Conservation (phyloP, 2,888 invertebrate genomes). For the Argyresthia goedartella region DNA sequence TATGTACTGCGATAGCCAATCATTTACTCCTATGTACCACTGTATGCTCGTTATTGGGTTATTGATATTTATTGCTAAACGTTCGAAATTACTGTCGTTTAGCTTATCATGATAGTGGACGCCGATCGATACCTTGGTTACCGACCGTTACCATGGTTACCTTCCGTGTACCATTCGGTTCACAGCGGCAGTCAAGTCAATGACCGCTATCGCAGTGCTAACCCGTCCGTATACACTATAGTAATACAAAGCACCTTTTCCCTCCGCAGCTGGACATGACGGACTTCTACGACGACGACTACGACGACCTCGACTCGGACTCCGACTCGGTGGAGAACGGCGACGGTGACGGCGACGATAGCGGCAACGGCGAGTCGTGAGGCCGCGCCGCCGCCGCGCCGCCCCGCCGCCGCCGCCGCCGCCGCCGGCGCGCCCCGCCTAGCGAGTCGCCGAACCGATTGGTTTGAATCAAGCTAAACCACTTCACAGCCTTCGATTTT, state of each 20-base stretch:
- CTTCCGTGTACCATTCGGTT: no score
- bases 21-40: no score
- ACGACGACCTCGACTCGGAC: conserved; percentile 87
- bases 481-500: not conserved
- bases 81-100: no score
- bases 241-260: not conserved
- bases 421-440: not conserved
- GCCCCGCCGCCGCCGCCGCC: conserved; percentile 11
- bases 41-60: no score
- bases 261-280: conserved; percentile 83
- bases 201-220: no score
- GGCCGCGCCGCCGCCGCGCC: conserved; percentile 32
- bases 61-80: no score
- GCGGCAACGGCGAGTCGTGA: conserved; percentile 94
- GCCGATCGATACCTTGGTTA: no score
- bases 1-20: no score
- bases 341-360: conserved; percentile 87
- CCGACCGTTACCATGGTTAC: no score
- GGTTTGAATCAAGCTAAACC: not conserved
- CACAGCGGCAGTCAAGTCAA: no score
- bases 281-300: conserved; percentile 96
- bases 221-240: no score
- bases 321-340: conserved; percentile 75
- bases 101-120: no score
- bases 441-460: not conserved